Conservation (phyloP, 2,888 invertebrate genomes). For the Tipula vernalis region DNA sequence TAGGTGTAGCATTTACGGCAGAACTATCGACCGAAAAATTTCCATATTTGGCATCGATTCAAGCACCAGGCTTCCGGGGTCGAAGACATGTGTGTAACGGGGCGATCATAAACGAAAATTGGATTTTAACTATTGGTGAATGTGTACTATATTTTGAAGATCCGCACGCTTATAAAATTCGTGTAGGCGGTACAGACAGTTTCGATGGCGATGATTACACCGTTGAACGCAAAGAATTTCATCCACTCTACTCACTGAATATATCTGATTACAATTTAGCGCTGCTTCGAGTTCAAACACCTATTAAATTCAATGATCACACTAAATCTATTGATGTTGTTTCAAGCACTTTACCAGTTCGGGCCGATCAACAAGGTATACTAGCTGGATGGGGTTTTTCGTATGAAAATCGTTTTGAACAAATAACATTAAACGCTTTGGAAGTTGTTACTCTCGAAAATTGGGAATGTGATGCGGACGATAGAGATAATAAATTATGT, state of each 20-base stretch:
- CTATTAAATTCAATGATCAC: background rate
- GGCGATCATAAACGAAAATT: constrained; percentile 19
- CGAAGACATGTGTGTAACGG: constrained; percentile 16
- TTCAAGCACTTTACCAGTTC: background rate
- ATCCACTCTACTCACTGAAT: background rate
- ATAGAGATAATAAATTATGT: background rate
- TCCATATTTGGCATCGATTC: background rate
- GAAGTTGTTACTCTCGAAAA: background rate
- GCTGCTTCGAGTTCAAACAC: background rate
- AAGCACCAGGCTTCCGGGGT: background rate
- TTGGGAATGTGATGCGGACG: background rate
- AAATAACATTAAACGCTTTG: background rate
- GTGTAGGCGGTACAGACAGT: background rate
- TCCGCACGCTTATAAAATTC: background rate
- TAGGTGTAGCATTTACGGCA: background rate
- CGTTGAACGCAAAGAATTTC: background rate
- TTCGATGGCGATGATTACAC: background rate
- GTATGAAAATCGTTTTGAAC: background rate
- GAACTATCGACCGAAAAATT: background rate
- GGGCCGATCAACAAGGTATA: background rate
- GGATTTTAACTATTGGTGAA: background rate
- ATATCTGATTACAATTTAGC: background rate
- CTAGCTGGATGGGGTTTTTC: background rate
- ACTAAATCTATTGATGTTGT: background rate
- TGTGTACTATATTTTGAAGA: background rate